Conservation (phyloP, 2,888 invertebrate species). For the Sinopyrophorus schimmeli region DNA sequence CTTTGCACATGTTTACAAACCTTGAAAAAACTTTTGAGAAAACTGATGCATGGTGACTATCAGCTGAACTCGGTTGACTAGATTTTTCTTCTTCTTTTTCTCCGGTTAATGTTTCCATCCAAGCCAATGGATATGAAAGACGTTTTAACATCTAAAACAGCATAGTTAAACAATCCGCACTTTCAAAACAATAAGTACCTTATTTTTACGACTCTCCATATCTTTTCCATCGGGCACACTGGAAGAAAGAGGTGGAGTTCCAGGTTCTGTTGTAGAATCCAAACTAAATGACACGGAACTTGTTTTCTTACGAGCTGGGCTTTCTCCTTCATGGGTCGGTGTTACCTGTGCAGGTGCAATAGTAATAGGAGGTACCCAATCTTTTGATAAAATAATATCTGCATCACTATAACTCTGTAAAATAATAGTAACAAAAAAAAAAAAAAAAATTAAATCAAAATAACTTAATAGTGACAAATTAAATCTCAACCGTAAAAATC, state of each 20-base stretch:
- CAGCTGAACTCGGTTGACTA: slow-evolving; percentile 55
- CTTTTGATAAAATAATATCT: slow-evolving; percentile 83
- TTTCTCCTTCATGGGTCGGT: slow-evolving; percentile 56
- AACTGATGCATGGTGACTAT: slow-evolving; percentile 68
- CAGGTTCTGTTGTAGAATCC: slow-evolving; percentile 62
- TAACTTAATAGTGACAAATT: too few species aligned
- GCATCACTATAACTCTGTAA: slow-evolving; percentile 79
- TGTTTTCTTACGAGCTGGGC: slow-evolving; percentile 68
- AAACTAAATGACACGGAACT: slow-evolving; percentile 74
- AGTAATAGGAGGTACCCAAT: slow-evolving; percentile 85
- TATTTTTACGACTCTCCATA: slow-evolving; percentile 71
- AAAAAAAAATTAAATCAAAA: neutral
- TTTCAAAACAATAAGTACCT: slow-evolving; percentile 55
- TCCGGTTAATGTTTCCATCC: slow-evolving; percentile 88
- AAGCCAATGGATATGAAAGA: slow-evolving; percentile 86
- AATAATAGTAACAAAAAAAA: too few species aligned
- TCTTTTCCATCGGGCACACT: slow-evolving; percentile 49
- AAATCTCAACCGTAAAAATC: too few species aligned
- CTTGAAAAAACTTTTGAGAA: slow-evolving; percentile 92
- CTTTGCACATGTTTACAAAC: slow-evolving; percentile 56
- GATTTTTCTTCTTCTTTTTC: slow-evolving; percentile 65
- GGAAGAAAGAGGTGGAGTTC: slow-evolving; percentile 43
- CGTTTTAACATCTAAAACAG: slow-evolving; percentile 87
- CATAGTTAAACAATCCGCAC: slow-evolving; percentile 19
- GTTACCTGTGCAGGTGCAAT: slow-evolving; percentile 71